Base-by-base conservation (phyloP, 2,797 vertebrate genomes). In the Spondyliosoma cantharus region DNA sequence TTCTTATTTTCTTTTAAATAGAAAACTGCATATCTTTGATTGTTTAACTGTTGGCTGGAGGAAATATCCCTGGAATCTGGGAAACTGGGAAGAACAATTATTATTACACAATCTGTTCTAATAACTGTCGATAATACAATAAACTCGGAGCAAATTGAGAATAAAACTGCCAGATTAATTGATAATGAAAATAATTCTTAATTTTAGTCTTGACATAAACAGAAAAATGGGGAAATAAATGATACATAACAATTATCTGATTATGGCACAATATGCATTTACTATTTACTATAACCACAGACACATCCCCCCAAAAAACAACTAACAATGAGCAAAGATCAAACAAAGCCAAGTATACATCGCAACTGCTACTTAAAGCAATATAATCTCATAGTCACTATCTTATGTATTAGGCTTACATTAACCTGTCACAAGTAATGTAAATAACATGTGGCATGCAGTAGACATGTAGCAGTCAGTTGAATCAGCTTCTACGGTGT, bases 241-340 rank as follows among this genome's bases (percentile, higher is more conserved):
- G 0, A 68, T 37, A 24, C 11, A 65, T 64, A 50, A 1, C 49
- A 43, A 45, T 22, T 17, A 8, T 42, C 6, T 43, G 22, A 59
- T 75, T 25, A 63, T 20, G n/a, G 7, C 24, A 80, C 68, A 52
- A n/a, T 50, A 80, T 66, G 56, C n/a, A 66, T 52, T 32, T 25
- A 42, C 12, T n/a, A n/a, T n/a, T 56, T 7, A 27, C 22, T 52
- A 32, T 32, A 17, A 4, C 13, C 7, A 8, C 14, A 24, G n/a
- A 37, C 4, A 20, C 24, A 12, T 16, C 22, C 25, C 24, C 20
- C 16, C 25, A 9, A 49, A 45, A 60, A 48, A 59, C 15, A 60
- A 46, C 17, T 17, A 70, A 37, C 52, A 24, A 70, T 24, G 27
- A 56, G 59, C 2, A 54, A 57, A 37, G 3, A 67, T 72, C 8